Percentiles rank a stretch among this genome's conserved stretches.
Conservation (phyloP, 2,888 invertebrate genomes). For the Philonicus albiceps region DNA sequence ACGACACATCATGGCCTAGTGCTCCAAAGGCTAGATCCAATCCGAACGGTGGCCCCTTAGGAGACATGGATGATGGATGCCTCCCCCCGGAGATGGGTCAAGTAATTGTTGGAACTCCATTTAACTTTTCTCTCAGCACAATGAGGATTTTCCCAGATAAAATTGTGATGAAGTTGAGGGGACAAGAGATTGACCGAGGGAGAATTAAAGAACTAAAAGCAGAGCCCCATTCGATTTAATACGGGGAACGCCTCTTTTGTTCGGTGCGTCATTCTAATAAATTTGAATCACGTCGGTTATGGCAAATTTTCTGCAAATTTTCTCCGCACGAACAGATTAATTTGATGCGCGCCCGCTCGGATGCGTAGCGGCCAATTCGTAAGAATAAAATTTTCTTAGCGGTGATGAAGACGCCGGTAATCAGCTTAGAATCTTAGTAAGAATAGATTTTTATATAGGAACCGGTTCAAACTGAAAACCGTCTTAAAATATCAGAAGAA, state of each 20-base stretch:
- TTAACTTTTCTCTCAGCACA: not conserved
- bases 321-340: not conserved
- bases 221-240: not conserved
- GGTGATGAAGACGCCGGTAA: not conserved
- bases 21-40: not conserved
- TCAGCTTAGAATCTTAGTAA: not conserved
- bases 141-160: not conserved
- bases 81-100: not conserved
- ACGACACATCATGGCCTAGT: not conserved
- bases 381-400: not conserved
- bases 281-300: not conserved
- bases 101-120: not conserved
- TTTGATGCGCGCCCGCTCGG: not conserved
- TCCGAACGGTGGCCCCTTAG: not conserved
- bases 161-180: not conserved
- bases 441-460: no score
- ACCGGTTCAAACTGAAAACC: no score
- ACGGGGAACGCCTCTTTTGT: not conserved
- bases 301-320: not conserved
- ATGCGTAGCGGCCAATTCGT: not conserved
- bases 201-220: not conserved
- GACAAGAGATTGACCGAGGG: not conserved
- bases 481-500: no score
- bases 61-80: not conserved
- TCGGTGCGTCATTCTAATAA: not conserved